These are phyloP conservation scores for Serinus canaria DNA, from an alignment of 2,113 vertebrate species.

Conservation along the genomic window DNA sequence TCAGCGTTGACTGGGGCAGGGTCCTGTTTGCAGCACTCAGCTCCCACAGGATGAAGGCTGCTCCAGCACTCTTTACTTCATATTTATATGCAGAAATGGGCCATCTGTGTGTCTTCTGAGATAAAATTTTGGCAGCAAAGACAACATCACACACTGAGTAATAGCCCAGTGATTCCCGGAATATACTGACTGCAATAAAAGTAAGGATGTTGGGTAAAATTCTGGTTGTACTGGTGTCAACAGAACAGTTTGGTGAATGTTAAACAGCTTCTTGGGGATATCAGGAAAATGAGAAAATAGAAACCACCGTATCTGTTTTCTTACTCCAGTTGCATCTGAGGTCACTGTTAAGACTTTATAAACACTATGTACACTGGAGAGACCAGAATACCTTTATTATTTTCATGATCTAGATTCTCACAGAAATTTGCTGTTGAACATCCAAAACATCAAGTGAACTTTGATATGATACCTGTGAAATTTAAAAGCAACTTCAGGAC, in stretches of 20 bases:
- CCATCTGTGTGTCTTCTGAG: slow-evolving; percentile 66
- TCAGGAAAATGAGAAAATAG: neutral
- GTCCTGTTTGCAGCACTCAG: neutral
- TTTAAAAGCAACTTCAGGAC: neutral
- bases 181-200: slow-evolving; percentile 12
- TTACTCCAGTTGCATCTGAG: neutral
- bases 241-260: neutral
- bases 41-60: neutral
- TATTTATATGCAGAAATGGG: slow-evolving; percentile 42
- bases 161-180: slow-evolving; percentile 52
- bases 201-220: slow-evolving; percentile 8
- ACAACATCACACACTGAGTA: slow-evolving; percentile 52
- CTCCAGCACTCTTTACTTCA: slow-evolving; percentile 11
- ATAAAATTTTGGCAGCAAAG: slow-evolving; percentile 53
- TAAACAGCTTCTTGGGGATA: neutral
- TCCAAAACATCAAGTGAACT: neutral
- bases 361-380: neutral
- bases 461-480: neutral
- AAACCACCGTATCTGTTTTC: neutral
- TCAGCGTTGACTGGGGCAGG: neutral
- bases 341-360: neutral
- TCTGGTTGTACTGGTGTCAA: neutral
- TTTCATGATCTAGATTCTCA: neutral
- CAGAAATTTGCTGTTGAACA: neutral
- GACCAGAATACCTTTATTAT: neutral